Evolutionary conservation across 2,888 invertebrate genomes (phyloP), one percentile per base, ranked within the genome.

Genomic region (Drosophila mimica): DNA sequence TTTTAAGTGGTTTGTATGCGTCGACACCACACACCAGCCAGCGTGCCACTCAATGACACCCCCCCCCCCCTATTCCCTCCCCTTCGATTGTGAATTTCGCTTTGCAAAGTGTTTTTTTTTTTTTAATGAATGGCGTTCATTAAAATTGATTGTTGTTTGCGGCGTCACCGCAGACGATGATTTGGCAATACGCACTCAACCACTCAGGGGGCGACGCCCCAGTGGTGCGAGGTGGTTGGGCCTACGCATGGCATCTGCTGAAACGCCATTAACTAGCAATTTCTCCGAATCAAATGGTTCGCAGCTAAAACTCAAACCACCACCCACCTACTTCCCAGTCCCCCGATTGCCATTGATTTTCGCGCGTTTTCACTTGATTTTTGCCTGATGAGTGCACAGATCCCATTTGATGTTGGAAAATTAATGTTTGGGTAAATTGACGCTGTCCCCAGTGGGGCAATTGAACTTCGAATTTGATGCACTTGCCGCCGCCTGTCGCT

Each of bases 91-190:
- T 74, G 82, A 82, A 87, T 87, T 84, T 74, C 71, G 75, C 71
- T 74, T 70, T 73, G 65, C 67, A 81, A 81, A 84, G 61, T 79
- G 82, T 87, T 89, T 52, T 83, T 87, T 88, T 46, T 25, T 20
- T 46, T 15, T 89, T 85, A 89, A 89, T 89, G 88, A 88, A 88
- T 88, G 73, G 72, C 86, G 83, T 85, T 88, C 88, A 89, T 88
- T 89, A 89, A 89, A 89, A 88, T 83, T 88, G 89, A 88, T 88
- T 89, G 88, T 88, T 88, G 87, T 84, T 88, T 80, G 89, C 65
- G 73, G 83, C 74, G 65, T 53, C 70, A 53, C 72, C 74, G 66
- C 81, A 70, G 60, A 71, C 72, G 76, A 86, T 85, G 89, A 88
- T 81, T 83, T 83, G 75, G 80, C 88, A 79, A 66, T 73, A 88